Evolutionary conservation across 2,888 invertebrate species (phyloP).

Genomic region (Drosophila kambysellisi): DNA sequence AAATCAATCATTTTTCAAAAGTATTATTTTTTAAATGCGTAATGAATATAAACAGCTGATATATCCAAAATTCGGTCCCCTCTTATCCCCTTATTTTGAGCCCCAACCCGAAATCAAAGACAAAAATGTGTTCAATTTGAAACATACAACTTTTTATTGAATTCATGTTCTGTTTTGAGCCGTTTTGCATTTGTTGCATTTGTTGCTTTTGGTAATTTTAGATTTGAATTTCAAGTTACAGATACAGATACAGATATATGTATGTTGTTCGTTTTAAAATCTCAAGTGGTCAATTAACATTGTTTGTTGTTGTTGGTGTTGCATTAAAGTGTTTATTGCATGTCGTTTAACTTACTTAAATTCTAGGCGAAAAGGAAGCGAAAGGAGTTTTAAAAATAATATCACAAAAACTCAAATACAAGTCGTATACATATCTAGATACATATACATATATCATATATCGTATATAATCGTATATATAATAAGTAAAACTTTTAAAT

Average conservation of each 20-base stretch:
- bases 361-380: slow-evolving; percentile 63
- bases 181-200: slow-evolving; percentile 25
- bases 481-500: slow-evolving; percentile 36
- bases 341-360: slow-evolving; percentile 35
- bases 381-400: slow-evolving; percentile 73
- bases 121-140: slow-evolving; percentile 43
- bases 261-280: neutral
- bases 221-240: slow-evolving; percentile 22
- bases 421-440: slow-evolving; percentile 68
- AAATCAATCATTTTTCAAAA: neutral
- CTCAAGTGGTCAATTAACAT: slow-evolving; percentile 4
- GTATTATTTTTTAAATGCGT: neutral
- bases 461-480: slow-evolving; percentile 9
- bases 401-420: slow-evolving; percentile 79
- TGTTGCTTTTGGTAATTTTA: slow-evolving; percentile 4
- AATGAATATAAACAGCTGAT: neutral
- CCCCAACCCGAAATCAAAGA: slow-evolving; percentile 1
- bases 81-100: no score
- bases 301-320: slow-evolving; percentile 4
- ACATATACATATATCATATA: slow-evolving; percentile 33
- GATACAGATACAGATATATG: slow-evolving; percentile 13
- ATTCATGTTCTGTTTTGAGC: slow-evolving; percentile 31
- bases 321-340: slow-evolving; percentile 38
- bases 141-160: slow-evolving; percentile 70
- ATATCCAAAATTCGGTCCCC: neutral